Percentiles rank a stretch among this genome's conserved stretches.
Evolutionary conservation across 1,140 invertebrate species (phyloP).

Genomic region (Lordiphosa mommai): DNA sequence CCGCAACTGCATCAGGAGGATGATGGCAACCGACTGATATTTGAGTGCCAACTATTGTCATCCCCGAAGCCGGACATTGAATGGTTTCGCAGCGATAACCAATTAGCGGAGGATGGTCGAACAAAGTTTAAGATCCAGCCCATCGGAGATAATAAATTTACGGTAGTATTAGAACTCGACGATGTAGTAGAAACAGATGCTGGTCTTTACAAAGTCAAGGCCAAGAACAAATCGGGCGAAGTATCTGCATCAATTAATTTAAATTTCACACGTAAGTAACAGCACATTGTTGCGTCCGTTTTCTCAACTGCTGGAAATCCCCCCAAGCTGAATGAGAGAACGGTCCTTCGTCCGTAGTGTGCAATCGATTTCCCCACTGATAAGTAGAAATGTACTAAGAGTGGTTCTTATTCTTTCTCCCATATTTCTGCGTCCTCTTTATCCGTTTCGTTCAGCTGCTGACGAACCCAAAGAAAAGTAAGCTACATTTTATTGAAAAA

Average conservation of each 20-base stretch:
- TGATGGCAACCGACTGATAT: conserved; percentile 96
- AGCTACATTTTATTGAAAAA: conserved; percentile 78
- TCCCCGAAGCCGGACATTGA: conserved; percentile 94
- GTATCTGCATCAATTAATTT: conserved; percentile 98
- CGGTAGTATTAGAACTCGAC: conserved; percentile 94
- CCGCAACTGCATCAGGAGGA: conserved; percentile 96
- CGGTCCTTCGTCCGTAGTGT: too few species aligned
- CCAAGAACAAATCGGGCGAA: conserved; percentile 98
- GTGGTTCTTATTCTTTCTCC: conserved; percentile 1
- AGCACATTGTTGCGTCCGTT: neutral
- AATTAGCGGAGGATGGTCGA: conserved; percentile 89
- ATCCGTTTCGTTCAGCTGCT: conserved; percentile 82
- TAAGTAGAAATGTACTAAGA: too few species aligned
- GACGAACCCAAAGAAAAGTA: conserved; percentile 92
- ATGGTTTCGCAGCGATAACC: conserved; percentile 94
- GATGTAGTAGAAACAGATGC: conserved; percentile 97
- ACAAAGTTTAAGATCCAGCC: conserved; percentile 93
- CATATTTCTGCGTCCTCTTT: conserved; percentile 11
- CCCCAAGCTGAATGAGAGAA: neutral
- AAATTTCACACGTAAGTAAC: conserved; percentile 97
- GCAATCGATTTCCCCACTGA: too few species aligned
- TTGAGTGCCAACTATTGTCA: conserved; percentile 95
- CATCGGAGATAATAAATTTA: conserved; percentile 91
- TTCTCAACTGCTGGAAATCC: neutral
- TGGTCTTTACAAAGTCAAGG: conserved; percentile 98